Conservation (phyloP, 2,113 vertebrate species). For the Aix galericulata region DNA sequence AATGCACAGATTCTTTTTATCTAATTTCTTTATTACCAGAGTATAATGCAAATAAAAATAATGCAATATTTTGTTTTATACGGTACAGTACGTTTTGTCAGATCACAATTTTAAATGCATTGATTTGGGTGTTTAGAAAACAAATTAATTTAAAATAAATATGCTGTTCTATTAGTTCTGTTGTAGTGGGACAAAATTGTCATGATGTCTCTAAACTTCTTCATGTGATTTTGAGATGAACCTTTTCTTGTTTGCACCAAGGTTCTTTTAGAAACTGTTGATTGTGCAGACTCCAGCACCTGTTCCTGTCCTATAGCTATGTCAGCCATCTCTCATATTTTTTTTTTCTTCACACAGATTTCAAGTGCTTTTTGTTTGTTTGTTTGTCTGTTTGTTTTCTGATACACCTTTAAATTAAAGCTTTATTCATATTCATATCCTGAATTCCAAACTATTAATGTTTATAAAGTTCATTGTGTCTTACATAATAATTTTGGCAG, state of each 20-base stretch:
- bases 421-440: background rate
- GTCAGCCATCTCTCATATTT: background rate
- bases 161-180: background rate
- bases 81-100: background rate
- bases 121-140: background rate
- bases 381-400: background rate
- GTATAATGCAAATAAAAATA: background rate
- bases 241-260: background rate
- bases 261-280: background rate
- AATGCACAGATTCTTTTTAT: background rate
- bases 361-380: background rate
- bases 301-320: background rate
- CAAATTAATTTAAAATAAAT: background rate
- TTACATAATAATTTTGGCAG: conserved; percentile 3
- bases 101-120: background rate
- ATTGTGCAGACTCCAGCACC: background rate
- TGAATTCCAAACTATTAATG: background rate
- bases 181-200: background rate
- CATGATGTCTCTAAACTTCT: background rate
- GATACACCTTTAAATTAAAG: background rate
- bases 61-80: background rate
- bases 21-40: background rate
- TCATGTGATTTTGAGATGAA: background rate
- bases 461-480: conserved; percentile 35
- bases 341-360: background rate